Evolutionary conservation across 2,797 vertebrate species (phyloP).

Genomic region (Bradypodion ventrale): DNA sequence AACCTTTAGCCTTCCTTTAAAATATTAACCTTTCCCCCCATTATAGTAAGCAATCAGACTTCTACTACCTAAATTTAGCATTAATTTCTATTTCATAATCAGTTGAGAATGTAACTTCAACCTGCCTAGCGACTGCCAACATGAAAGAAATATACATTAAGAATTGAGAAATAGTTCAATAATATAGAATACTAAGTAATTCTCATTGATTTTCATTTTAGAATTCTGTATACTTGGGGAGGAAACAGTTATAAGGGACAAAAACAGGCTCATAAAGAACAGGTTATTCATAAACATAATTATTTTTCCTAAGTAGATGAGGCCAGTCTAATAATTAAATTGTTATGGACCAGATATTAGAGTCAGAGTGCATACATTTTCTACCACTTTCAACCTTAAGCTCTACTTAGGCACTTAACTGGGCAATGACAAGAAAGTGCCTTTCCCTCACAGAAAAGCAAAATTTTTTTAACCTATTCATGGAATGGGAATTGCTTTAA

Average conservation of each 20-base stretch:
- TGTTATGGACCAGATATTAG: too few relatives aligned
- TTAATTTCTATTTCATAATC: constrained; percentile 63
- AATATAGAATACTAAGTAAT: constrained; percentile 19
- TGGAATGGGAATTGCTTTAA: neutral
- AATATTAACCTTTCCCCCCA: constrained; percentile 77
- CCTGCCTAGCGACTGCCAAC: constrained; percentile 53
- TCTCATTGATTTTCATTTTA: constrained; percentile 29
- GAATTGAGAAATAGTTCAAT: constrained; percentile 29
- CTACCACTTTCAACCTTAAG: too few relatives aligned
- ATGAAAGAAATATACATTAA: constrained; percentile 45
- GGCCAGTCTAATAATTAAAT: too few relatives aligned
- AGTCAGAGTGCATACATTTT: too few relatives aligned
- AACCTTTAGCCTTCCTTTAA: constrained; percentile 78
- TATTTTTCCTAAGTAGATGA: constrained; percentile 5
- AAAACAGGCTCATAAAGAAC: constrained; percentile 27
- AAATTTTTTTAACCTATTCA: neutral
- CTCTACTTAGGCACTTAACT: too few relatives aligned
- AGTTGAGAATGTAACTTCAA: constrained; percentile 62
- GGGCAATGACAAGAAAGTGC: too few relatives aligned
- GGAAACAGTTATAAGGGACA: constrained; percentile 21
- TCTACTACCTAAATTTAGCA: constrained; percentile 70
- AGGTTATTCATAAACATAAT: constrained; percentile 2
- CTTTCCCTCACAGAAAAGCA: too few relatives aligned
- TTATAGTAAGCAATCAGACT: constrained; percentile 71
- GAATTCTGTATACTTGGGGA: constrained; percentile 22